Percentiles rank a stretch among this genome's conserved stretches.
These are phyloP conservation scores for Drosophila tsacasi DNA, from an alignment of 1,140 invertebrate species.

Conservation along the genomic window DNA sequence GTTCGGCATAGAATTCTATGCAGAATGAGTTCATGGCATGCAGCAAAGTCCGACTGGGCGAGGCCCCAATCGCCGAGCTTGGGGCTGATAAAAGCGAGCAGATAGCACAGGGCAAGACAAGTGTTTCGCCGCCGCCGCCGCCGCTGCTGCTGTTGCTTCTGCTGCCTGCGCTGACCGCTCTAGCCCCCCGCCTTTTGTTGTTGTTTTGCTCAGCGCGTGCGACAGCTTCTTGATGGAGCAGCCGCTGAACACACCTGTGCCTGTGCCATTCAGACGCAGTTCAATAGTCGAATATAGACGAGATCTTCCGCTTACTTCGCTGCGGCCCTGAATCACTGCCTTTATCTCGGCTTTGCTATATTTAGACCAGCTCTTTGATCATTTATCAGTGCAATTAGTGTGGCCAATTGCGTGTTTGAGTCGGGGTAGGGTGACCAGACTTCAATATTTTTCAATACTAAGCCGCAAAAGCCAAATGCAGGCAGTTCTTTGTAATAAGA, in stretches of 20 bases:
- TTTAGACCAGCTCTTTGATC: constrained; percentile 11
- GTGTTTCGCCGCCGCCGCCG: neutral
- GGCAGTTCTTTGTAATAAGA: too few relatives aligned
- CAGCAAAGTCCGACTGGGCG: too few relatives aligned
- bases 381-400: constrained; percentile 1
- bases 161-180: constrained; percentile 13
- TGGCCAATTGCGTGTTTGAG: neutral
- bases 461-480: neutral
- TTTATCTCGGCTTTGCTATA: constrained; percentile 7
- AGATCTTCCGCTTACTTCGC: constrained; percentile 18
- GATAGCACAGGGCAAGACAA: constrained; percentile 40
- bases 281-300: constrained; percentile 1
- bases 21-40: too few relatives aligned
- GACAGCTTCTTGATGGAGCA: constrained; percentile 27
- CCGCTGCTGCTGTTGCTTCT: neutral
- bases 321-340: constrained; percentile 21
- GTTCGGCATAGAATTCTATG: too few relatives aligned
- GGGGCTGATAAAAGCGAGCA: constrained; percentile 37
- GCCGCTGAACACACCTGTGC: constrained; percentile 10
- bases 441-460: neutral
- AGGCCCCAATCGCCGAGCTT: constrained; percentile 26
- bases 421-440: neutral
- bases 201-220: constrained; percentile 15
- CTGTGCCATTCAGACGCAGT: neutral
- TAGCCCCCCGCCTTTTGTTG: constrained; percentile 3